phyloP scores from a whole-genome alignment of 2,888 invertebrate genomes.

The Chloroclystis v-ata region DNA sequence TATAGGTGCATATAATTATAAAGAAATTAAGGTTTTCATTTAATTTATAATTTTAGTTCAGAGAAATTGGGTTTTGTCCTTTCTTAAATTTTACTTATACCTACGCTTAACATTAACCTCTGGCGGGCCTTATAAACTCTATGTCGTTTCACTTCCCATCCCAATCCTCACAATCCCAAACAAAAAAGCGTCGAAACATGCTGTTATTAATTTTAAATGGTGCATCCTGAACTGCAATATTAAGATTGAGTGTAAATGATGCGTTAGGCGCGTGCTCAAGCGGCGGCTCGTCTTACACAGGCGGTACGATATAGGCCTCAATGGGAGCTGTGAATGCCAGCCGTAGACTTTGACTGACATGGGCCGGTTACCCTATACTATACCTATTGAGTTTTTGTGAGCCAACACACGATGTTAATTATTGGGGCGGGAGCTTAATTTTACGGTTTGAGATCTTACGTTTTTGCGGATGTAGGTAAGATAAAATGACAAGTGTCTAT shows the following conservation, averaged over 20 bases:
- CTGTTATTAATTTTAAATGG: constrained; percentile 67
- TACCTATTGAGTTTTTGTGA: constrained; percentile 9
- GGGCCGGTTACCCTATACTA: constrained; percentile 22
- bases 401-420: constrained; percentile 62
- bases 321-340: constrained; percentile 25
- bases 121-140: too few relatives aligned
- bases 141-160: constrained; percentile 16
- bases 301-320: constrained; percentile 29
- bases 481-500: background rate
- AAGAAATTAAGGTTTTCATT: too few relatives aligned
- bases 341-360: constrained; percentile 21
- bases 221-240: constrained; percentile 66
- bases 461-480: constrained; percentile 23
- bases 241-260: constrained; percentile 73
- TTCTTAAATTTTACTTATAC: too few relatives aligned
- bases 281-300: constrained; percentile 50
- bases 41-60: too few relatives aligned
- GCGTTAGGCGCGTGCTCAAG: constrained; percentile 64
- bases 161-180: constrained; percentile 40
- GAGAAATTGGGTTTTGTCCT: too few relatives aligned
- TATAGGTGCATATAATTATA: too few relatives aligned
- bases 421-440: constrained; percentile 66
- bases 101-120: too few relatives aligned
- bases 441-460: constrained; percentile 48
- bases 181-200: constrained; percentile 49